A percentile compares a stretch with the other conserved stretches of the same genome.
phyloP scores from a whole-genome alignment of 2,797 vertebrate genomes.

The Neosilurus mollespiculum region DNA sequence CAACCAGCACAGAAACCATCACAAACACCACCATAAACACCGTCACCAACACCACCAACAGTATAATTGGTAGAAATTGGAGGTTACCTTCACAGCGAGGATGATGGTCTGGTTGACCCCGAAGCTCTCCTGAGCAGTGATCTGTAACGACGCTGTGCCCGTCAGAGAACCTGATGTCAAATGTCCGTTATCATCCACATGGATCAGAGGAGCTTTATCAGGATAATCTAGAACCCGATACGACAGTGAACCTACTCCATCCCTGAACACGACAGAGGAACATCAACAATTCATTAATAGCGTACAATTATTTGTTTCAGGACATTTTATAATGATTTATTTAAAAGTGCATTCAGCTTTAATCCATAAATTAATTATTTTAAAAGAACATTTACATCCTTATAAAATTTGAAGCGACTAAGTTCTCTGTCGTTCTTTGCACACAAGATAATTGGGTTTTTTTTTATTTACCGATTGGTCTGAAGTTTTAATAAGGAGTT shows the following conservation, averaged over 20 bases:
- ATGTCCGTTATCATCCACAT: constrained; percentile 82
- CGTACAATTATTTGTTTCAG: not conserved
- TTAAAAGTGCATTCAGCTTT: not conserved
- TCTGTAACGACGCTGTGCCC: constrained; percentile 80
- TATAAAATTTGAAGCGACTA: not conserved
- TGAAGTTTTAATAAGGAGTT: constrained; percentile 88
- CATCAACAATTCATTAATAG: not conserved
- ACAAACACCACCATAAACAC: not conserved
- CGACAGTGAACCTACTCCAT: constrained; percentile 77
- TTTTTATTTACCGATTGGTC: constrained; percentile 85
- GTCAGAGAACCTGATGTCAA: constrained; percentile 81
- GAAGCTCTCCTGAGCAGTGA: constrained; percentile 86
- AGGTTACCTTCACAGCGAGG: constrained; percentile 81
- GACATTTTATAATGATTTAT: not conserved
- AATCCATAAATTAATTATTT: not conserved
- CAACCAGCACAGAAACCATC: too few species aligned
- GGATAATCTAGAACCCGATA: constrained; percentile 82
- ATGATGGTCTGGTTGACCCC: constrained; percentile 91
- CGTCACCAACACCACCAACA: not conserved
- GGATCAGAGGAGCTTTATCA: constrained; percentile 75
- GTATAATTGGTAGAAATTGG: not conserved
- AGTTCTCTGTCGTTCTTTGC: not conserved
- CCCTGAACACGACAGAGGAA: constrained; percentile 67
- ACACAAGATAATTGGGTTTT: not conserved
- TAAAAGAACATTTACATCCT: too few species aligned